Evolutionary conservation across 2,888 invertebrate species (phyloP).

Genomic region (Ypsolopha scabrella): DNA sequence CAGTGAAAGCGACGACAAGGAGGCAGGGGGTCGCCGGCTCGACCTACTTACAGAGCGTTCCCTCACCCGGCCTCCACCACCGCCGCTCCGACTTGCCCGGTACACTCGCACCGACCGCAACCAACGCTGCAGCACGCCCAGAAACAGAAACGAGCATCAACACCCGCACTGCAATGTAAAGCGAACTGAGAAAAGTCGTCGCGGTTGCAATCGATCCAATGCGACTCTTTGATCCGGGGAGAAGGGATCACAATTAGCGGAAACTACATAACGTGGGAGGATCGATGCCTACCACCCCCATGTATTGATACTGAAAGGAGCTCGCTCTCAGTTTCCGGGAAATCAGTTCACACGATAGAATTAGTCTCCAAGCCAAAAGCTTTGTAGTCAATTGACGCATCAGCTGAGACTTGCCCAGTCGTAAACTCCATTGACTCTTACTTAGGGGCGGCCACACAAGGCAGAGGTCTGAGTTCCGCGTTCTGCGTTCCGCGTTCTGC

Average conservation of each 20-base stretch:
- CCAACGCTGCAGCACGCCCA: constrained; percentile 22
- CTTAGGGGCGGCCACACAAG: no score
- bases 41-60: constrained; percentile 40
- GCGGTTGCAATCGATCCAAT: not conserved
- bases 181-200: constrained; percentile 21
- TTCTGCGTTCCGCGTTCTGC: no score
- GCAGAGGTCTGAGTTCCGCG: no score
- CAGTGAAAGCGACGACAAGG: constrained; percentile 49
- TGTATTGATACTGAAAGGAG: not conserved
- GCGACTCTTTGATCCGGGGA: constrained; percentile 7
- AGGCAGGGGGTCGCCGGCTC: constrained; percentile 26
- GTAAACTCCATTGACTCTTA: no score
- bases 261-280: constrained; percentile 38
- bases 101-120: constrained; percentile 10
- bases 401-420: no score
- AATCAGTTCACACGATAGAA: no score
- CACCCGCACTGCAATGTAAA: constrained; percentile 33
- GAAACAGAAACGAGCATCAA: not conserved
- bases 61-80: constrained; percentile 29
- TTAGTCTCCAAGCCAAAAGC: no score
- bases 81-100: constrained; percentile 18
- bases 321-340: no score
- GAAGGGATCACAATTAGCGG: constrained; percentile 54
- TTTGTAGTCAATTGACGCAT: no score
- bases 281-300: constrained; percentile 25